Conservation (phyloP, 2,113 vertebrate genomes). For the Xyliphius kryptos region DNA sequence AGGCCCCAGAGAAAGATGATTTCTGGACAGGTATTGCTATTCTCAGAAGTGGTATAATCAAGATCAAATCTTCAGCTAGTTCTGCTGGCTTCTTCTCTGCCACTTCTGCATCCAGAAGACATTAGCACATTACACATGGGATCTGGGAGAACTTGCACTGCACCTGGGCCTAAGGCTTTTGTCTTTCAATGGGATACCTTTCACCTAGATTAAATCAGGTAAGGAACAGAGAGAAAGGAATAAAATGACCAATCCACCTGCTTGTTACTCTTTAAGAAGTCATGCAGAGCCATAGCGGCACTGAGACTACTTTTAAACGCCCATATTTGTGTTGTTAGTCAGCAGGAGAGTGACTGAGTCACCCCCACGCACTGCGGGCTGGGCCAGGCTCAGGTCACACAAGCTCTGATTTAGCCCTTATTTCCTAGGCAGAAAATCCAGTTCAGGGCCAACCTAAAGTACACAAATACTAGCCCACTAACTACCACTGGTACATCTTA, state of each 20-base stretch:
- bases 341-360: conserved; percentile 60
- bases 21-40: conserved; percentile 3
- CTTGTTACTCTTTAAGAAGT: conserved; percentile 4
- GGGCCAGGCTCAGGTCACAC: conserved; percentile 9
- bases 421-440: conserved; percentile 5
- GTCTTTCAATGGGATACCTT: conserved; percentile 26
- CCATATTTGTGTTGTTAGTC: conserved; percentile 65
- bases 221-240: conserved; percentile 9
- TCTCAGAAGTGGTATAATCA: not conserved
- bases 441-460: conserved; percentile 18
- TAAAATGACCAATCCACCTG: conserved; percentile 30
- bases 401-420: conserved; percentile 23
- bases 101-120: conserved; percentile 13
- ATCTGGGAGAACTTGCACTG: conserved; percentile 17
- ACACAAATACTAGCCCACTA: conserved; percentile 19
- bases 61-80: conserved; percentile 14
- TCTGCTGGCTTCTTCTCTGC: not conserved
- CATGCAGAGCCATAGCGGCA: conserved; percentile 34
- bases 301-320: conserved; percentile 50
- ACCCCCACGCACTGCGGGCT: conserved; percentile 37
- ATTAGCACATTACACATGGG: conserved; percentile 20
- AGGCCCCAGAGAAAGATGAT: not conserved
- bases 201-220: conserved; percentile 13
- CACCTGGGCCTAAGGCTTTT: conserved; percentile 1
- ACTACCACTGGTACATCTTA: conserved; percentile 1